phyloP scores from a whole-genome alignment of 2,888 invertebrate genomes.

The Tetheella fluctuosa region DNA sequence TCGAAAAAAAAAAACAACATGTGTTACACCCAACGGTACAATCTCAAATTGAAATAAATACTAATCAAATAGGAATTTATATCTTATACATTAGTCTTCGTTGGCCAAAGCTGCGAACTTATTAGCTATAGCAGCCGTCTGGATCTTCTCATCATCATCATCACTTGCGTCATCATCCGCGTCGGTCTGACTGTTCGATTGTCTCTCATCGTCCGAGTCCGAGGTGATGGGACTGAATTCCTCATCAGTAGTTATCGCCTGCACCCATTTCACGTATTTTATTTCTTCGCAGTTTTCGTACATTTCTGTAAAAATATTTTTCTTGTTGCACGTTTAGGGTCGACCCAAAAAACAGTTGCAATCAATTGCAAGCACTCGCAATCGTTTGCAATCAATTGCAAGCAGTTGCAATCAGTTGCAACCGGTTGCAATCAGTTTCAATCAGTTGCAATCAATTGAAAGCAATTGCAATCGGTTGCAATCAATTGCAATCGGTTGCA shows the following conservation, averaged over 20 bases:
- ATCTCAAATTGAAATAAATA: too few relatives aligned
- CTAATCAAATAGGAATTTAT: neutral
- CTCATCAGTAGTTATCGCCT: constrained; percentile 77
- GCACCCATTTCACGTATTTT: constrained; percentile 87
- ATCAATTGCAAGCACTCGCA: too few relatives aligned
- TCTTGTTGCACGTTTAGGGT: too few relatives aligned
- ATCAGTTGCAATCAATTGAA: too few relatives aligned
- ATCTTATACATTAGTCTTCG: constrained; percentile 36
- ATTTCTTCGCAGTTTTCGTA: constrained; percentile 86
- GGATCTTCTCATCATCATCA: constrained; percentile 29
- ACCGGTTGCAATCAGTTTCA: too few relatives aligned
- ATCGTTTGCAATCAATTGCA: too few relatives aligned
- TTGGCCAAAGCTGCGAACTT: constrained; percentile 73
- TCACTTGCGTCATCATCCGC: constrained; percentile 28
- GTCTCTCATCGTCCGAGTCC: constrained; percentile 35
- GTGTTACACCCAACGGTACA: too few relatives aligned
- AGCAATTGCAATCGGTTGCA: too few relatives aligned
- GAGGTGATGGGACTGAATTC: constrained; percentile 30
- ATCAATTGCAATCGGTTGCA: too few relatives aligned
- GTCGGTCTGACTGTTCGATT: constrained; percentile 30
- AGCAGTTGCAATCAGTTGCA: too few relatives aligned
- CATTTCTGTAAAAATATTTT: constrained; percentile 73
- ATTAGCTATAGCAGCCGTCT: constrained; percentile 61
- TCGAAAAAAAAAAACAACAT: too few relatives aligned
- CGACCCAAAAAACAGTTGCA: too few relatives aligned